phyloP scores from a whole-genome alignment of 2,797 vertebrate species.

The Diceros bicornis region DNA sequence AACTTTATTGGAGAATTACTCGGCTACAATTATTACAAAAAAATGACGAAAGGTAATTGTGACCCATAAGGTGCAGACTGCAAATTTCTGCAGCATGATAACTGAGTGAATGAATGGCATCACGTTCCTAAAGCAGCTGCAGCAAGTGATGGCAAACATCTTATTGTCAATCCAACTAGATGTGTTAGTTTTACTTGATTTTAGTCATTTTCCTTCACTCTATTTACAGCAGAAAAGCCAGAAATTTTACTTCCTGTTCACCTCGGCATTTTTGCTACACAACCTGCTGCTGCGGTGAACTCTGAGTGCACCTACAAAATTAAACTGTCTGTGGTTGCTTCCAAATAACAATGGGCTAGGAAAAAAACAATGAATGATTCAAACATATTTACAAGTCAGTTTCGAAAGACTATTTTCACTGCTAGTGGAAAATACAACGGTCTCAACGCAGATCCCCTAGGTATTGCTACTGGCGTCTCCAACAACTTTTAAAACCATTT shows the following conservation, averaged over 20 bases:
- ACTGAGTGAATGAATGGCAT: slow-evolving; percentile 90
- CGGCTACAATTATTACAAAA: slow-evolving; percentile 96
- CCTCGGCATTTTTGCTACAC: slow-evolving; percentile 83
- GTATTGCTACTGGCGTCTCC: slow-evolving; percentile 79
- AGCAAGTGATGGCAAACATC: slow-evolving; percentile 91
- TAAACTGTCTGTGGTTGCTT: slow-evolving; percentile 87
- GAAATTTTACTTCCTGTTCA: slow-evolving; percentile 87
- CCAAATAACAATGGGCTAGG: slow-evolving; percentile 82
- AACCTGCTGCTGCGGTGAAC: slow-evolving; percentile 88
- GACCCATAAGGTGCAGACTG: slow-evolving; percentile 97
- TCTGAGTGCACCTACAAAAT: slow-evolving; percentile 88
- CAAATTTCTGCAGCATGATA: slow-evolving; percentile 94
- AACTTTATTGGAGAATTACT: slow-evolving; percentile 99
- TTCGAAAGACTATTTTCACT: slow-evolving; percentile 85
- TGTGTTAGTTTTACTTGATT: slow-evolving; percentile 90
- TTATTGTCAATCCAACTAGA: slow-evolving; percentile 90
- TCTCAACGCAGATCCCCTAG: slow-evolving; percentile 80
- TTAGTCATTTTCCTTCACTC: slow-evolving; percentile 89
- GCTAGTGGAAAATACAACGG: slow-evolving; percentile 86
- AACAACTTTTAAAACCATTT: slow-evolving; percentile 80
- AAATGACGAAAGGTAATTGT: slow-evolving; percentile 93
- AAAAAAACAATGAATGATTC: slow-evolving; percentile 72
- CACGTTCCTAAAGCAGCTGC: slow-evolving; percentile 90
- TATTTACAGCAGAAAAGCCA: slow-evolving; percentile 91
- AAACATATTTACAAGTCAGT: slow-evolving; percentile 85